Evolutionary conservation across 1,140 invertebrate genomes (phyloP).

Genomic region (Penaeus indicus): DNA sequence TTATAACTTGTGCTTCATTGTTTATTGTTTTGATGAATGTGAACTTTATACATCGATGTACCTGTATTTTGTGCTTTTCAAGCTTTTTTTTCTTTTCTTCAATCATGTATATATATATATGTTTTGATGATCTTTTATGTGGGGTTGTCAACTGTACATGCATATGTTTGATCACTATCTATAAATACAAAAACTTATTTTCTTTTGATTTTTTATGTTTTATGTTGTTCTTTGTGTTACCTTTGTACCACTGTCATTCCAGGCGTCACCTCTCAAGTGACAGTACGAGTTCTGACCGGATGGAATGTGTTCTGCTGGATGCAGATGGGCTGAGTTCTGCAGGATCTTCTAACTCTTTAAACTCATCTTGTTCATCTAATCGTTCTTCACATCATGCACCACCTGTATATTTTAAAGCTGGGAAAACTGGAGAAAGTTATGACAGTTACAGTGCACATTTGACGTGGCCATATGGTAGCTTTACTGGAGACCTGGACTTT

Average conservation of each 20-base stretch:
- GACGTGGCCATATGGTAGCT: conserved; percentile 55
- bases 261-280: conserved; percentile 37
- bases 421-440: conserved; percentile 69
- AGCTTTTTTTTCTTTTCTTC: too few relatives aligned
- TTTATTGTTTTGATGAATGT: too few relatives aligned
- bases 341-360: conserved; percentile 75
- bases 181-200: too few relatives aligned
- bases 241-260: conserved; percentile 22
- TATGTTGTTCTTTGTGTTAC: not conserved
- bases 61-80: too few relatives aligned
- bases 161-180: too few relatives aligned
- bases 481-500: conserved; percentile 47
- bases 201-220: too few relatives aligned
- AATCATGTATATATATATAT: too few relatives aligned
- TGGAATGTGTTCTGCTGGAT: conserved; percentile 74
- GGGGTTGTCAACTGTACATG: too few relatives aligned
- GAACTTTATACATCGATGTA: too few relatives aligned
- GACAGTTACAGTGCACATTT: conserved; percentile 69
- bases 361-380: conserved; percentile 75
- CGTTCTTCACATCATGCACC: conserved; percentile 74
- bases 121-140: too few relatives aligned
- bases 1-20: too few relatives aligned
- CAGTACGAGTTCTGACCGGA: conserved; percentile 67
- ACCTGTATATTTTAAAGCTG: conserved; percentile 69
- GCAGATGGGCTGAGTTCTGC: conserved; percentile 73